These are phyloP conservation scores for Pollenia angustigena DNA, from an alignment of 2,888 invertebrate species.

Conservation along the genomic window DNA sequence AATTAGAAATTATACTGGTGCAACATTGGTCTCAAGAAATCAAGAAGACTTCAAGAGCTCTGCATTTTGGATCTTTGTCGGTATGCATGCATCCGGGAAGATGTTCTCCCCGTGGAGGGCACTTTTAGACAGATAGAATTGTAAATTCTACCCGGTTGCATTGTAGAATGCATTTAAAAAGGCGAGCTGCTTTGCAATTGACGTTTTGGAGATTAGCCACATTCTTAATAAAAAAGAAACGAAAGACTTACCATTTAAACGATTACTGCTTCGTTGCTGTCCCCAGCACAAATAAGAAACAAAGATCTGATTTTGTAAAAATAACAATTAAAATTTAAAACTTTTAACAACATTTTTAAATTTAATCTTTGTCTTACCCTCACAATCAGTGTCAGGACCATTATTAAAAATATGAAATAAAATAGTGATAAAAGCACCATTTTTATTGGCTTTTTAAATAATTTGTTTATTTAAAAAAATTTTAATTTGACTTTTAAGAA, in stretches of 20 bases:
- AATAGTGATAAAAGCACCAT: slow-evolving; percentile 46
- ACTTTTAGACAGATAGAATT: no score
- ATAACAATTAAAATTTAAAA: not conserved
- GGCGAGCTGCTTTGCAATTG: no score
- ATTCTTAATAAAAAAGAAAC: not conserved
- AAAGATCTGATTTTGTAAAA: slow-evolving; percentile 30
- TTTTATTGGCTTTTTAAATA: not conserved
- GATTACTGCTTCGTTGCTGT: not conserved
- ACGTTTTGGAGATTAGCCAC: no score
- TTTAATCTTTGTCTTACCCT: slow-evolving; percentile 48
- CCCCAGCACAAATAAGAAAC: slow-evolving; percentile 26
- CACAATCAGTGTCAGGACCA: slow-evolving; percentile 25
- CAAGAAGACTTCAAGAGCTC: no score
- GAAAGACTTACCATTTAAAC: slow-evolving; percentile 17
- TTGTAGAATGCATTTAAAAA: no score
- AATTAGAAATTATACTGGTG: no score
- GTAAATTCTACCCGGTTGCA: no score
- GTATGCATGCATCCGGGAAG: no score
- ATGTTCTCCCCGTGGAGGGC: no score
- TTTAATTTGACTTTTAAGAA: not conserved
- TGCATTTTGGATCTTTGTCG: no score
- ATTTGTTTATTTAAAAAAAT: not conserved
- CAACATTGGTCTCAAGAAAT: no score
- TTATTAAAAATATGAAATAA: slow-evolving; percentile 46
- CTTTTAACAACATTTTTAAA: not conserved